phyloP scores from a whole-genome alignment of 2,797 vertebrate species.

The Centropyge bicolor region DNA sequence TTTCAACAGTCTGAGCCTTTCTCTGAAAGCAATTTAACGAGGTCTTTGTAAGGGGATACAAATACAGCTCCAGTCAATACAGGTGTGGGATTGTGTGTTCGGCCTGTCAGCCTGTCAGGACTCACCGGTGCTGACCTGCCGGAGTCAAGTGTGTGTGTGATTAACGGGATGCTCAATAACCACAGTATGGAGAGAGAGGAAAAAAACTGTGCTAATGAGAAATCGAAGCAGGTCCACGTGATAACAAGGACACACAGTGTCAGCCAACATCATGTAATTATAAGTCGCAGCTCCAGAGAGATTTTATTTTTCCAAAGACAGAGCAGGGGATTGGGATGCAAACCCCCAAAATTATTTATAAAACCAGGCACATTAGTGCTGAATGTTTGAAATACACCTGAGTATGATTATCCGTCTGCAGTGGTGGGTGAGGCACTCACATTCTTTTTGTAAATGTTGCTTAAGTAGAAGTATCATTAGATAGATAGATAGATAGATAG shows the following conservation, averaged over 20 bases:
- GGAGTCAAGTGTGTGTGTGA: not conserved
- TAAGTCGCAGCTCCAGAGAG: not conserved
- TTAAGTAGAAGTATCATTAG: not conserved
- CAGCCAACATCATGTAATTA: not conserved
- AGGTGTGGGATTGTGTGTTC: not conserved
- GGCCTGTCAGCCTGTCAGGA: not conserved
- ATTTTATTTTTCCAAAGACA: not conserved
- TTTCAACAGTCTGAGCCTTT: constrained; percentile 6
- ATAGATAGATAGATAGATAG: too few species aligned
- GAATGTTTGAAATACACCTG: not conserved
- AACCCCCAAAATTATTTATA: not conserved
- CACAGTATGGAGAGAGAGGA: not conserved
- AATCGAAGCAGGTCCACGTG: not conserved
- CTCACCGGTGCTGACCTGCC: not conserved
- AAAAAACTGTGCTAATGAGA: constrained; percentile 8
- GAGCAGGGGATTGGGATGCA: too few species aligned
- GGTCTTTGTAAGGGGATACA: constrained; percentile 2
- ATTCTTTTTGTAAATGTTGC: not conserved
- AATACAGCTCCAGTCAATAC: constrained; percentile 27
- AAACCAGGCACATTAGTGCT: too few species aligned
- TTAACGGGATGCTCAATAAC: not conserved
- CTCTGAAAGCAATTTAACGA: constrained; percentile 22
- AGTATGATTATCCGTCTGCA: not conserved
- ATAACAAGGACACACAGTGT: not conserved
- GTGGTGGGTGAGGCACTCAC: not conserved